Base-by-base conservation (phyloP, 2,113 vertebrate genomes). In the Microcebus tavaratra region DNA sequence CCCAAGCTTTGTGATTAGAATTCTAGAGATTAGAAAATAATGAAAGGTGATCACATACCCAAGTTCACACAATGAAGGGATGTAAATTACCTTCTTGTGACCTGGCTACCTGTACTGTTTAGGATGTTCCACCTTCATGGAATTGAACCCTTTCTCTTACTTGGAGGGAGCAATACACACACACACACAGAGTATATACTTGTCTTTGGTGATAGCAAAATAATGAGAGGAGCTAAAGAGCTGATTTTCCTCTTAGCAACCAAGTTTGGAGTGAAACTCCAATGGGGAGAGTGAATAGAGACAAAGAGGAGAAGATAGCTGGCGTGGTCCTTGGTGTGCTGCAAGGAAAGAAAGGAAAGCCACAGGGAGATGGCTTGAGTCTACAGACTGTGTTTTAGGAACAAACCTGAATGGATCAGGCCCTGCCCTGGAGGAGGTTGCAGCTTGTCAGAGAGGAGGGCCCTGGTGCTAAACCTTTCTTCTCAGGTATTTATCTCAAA, bases 11-110 rank as follows among this genome's bases (percentile, higher is more conserved):
- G 39, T 53, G 45, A 55, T 87, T 89, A 88, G 17, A 67, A 83
- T 93, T 95, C 86, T 75, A 75, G 79, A 84, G n/a, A 61, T 79
- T 81, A 91, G 53, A 50, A 95, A 90, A 88, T 53, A 61, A 34
- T 72, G 63, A 94, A 39, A 87, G 48, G 29, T 82, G 89, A 73
- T 76, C 53, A 10, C 2, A 2, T 79, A 10, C 76, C 72, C 65
- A 75, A 55, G 39, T 61, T 59, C 70, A 63, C 81, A 68, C 48
- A 57, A 27, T 91, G 67, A 79, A 94, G 59, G 63, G 27, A 79
- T 72, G 70, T 12, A 76, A 63, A 65, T 91, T 76, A 42, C 42
- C 39, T 78, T 88, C 50, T 39, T 91, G 17, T 11, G 50, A 53
- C 53, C 13, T 78, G 76, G 34, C 21, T 72, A 12, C 61, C 73